Evolutionary conservation across 2,888 invertebrate genomes (phyloP).

Genomic region (Diarsia dahlii): DNA sequence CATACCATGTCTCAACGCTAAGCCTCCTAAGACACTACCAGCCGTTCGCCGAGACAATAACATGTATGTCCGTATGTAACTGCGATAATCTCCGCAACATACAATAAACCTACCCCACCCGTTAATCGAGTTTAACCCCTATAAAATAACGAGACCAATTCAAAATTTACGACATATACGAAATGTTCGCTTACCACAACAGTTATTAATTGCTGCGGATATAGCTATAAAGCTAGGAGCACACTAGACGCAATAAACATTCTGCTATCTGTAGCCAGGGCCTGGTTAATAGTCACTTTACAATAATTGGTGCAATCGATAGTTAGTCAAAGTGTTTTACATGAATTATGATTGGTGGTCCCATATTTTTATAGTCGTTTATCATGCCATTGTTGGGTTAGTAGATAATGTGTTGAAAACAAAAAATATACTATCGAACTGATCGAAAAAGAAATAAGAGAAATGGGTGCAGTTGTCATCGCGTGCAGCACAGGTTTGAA

Average conservation of each 20-base stretch:
- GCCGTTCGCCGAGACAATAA: conserved; percentile 60
- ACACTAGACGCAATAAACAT: conserved; percentile 83
- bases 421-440: conserved; percentile 23
- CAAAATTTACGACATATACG: conserved; percentile 79
- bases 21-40: conserved; percentile 51
- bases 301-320: conserved; percentile 79
- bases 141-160: conserved; percentile 83
- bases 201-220: conserved; percentile 81
- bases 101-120: conserved; percentile 80
- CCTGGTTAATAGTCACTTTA: conserved; percentile 79
- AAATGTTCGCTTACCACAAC: conserved; percentile 82
- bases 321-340: conserved; percentile 69
- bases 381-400: conserved; percentile 40
- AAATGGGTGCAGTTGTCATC: conserved; percentile 1
- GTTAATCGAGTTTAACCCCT: conserved; percentile 84
- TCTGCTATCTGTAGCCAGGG: conserved; percentile 79
- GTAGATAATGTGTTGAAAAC: background rate
- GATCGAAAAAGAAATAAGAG: background rate
- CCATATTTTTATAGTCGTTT: conserved; percentile 44
- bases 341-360: conserved; percentile 63
- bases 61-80: conserved; percentile 61
- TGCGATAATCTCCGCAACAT: conserved; percentile 71
- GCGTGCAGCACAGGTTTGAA: conserved; percentile 35
- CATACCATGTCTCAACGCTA: conserved; percentile 54
- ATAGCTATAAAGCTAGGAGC: conserved; percentile 79